Percentiles rank a stretch among this genome's conserved stretches.
Conservation (phyloP, 2,888 invertebrate genomes). For the Andrena minutula region DNA sequence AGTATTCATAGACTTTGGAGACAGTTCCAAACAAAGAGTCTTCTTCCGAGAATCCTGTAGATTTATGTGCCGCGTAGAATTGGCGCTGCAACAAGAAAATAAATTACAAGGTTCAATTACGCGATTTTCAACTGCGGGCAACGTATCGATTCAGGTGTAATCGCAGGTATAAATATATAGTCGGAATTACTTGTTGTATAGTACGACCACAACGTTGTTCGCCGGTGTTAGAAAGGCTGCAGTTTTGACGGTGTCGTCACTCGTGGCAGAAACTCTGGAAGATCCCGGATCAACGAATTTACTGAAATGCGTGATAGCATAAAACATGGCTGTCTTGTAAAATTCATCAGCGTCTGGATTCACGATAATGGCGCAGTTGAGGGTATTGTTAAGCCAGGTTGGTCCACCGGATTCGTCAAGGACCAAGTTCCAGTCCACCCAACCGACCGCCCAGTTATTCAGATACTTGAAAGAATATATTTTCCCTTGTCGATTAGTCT, state of each 20-base stretch:
- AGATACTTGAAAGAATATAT: slow-evolving; percentile 34
- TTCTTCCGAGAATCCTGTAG: slow-evolving; percentile 5
- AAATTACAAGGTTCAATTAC: too few species aligned
- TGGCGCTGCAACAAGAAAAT: slow-evolving; percentile 11
- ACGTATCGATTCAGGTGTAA: too few species aligned
- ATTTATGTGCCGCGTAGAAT: background rate
- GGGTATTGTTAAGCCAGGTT: slow-evolving; percentile 91
- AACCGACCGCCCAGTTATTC: slow-evolving; percentile 86
- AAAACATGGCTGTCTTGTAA: slow-evolving; percentile 96
- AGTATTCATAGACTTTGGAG: slow-evolving; percentile 43
- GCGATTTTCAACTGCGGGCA: too few species aligned
- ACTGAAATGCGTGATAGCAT: slow-evolving; percentile 93
- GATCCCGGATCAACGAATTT: slow-evolving; percentile 84
- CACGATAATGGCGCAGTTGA: slow-evolving; percentile 92
- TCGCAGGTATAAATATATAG: background rate
- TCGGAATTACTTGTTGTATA: slow-evolving; percentile 86
- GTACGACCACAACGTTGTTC: slow-evolving; percentile 85
- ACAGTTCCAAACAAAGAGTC: slow-evolving; percentile 11
- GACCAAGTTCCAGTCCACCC: slow-evolving; percentile 97
- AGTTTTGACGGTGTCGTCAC: slow-evolving; percentile 81
- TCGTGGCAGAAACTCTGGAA: slow-evolving; percentile 61
- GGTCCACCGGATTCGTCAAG: slow-evolving; percentile 92
- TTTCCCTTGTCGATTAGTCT: background rate
- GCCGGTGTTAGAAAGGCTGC: slow-evolving; percentile 87
- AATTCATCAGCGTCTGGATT: slow-evolving; percentile 89